Evolutionary conservation across 2,888 invertebrate species (phyloP).

Genomic region (Spialia ferax): DNA sequence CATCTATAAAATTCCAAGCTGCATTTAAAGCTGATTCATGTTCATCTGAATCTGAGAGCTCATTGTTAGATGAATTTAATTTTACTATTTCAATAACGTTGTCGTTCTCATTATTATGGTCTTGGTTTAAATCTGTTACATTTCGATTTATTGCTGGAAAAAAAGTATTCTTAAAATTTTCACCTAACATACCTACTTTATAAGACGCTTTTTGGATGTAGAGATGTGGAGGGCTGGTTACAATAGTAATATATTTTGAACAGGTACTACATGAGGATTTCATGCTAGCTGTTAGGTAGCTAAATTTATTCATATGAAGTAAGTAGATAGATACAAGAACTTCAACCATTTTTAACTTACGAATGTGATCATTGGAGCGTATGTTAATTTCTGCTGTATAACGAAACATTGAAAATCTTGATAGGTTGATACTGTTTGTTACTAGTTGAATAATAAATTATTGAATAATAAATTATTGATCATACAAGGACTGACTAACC

Average conservation of each 20-base stretch:
- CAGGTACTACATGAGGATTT: too few species aligned
- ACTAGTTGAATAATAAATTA: neutral
- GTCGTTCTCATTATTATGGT: neutral
- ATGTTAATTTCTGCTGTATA: neutral
- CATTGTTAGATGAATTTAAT: conserved; percentile 10
- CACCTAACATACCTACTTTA: too few species aligned
- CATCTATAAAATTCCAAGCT: conserved; percentile 28
- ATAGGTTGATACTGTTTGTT: neutral
- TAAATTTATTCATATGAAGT: too few species aligned
- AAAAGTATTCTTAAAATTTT: too few species aligned
- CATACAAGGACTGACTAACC: neutral
- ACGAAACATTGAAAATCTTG: neutral
- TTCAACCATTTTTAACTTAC: neutral
- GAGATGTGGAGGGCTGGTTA: too few species aligned
- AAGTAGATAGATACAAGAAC: too few species aligned
- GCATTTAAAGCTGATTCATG: conserved; percentile 17
- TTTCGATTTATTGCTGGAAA: conserved; percentile 30
- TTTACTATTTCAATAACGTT: conserved; percentile 19
- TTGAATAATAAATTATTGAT: neutral
- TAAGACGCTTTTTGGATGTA: too few species aligned
- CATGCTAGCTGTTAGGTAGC: too few species aligned
- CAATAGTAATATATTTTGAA: too few species aligned
- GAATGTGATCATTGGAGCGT: neutral
- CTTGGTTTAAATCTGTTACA: conserved; percentile 3
- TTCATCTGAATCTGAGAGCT: conserved; percentile 28